These are phyloP conservation scores for Heliconius aoede DNA, from an alignment of 2,888 invertebrate genomes.

Conservation along the genomic window DNA sequence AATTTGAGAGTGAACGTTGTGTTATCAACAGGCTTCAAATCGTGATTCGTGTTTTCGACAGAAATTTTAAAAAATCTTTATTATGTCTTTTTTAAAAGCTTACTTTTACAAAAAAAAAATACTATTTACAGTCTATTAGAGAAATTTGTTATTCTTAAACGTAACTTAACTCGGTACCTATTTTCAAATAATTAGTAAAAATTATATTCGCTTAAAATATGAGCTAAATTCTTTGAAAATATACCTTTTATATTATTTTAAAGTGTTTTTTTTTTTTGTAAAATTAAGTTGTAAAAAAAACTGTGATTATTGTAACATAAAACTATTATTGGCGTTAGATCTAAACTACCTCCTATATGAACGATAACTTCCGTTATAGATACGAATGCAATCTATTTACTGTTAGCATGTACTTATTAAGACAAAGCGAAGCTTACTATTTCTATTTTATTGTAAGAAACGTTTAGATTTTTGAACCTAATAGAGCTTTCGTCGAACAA, in stretches of 20 bases:
- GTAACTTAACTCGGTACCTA: background rate
- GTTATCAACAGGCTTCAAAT: slow-evolving; percentile 65
- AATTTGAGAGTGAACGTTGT: slow-evolving; percentile 75
- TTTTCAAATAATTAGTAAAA: background rate
- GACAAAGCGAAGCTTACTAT: slow-evolving; percentile 19
- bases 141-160: background rate
- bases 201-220: background rate
- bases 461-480: background rate
- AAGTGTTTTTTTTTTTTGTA: slow-evolving; percentile 33
- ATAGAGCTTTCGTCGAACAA: slow-evolving; percentile 2
- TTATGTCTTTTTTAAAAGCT: slow-evolving; percentile 53
- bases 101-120: slow-evolving; percentile 43
- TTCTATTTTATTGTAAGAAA: slow-evolving; percentile 11
- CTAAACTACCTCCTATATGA: slow-evolving; percentile 46
- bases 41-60: slow-evolving; percentile 78
- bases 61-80: slow-evolving; percentile 69
- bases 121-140: slow-evolving; percentile 15
- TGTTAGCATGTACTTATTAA: slow-evolving; percentile 38
- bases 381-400: slow-evolving; percentile 31
- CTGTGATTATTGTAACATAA: slow-evolving; percentile 49
- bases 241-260: background rate
- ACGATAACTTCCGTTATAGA: slow-evolving; percentile 39
- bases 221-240: background rate
- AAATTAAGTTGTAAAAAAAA: slow-evolving; percentile 39
- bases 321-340: slow-evolving; percentile 66